Base-by-base conservation (phyloP, 2,797 vertebrate genomes). In the Neosilurus hyrtlii region DNA sequence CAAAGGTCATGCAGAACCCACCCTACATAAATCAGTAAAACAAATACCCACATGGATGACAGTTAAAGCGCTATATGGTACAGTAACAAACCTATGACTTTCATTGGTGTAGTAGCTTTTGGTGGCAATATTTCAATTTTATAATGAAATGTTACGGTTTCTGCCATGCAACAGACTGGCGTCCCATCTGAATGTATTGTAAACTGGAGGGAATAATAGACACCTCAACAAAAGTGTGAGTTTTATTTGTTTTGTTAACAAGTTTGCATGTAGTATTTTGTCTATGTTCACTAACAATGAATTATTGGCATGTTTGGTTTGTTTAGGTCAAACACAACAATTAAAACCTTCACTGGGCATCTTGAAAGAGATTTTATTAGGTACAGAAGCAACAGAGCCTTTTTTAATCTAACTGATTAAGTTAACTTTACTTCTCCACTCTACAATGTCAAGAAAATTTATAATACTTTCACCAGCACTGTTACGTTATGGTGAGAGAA, bases 11-110 rank as follows among this genome's bases (percentile, higher is more conserved):
- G 24, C 51, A 16, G 35, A 72, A 72, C 63, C 79, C 87, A 82
- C 79, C 85, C 70, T 77, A 14, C n/a, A 75, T 83, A 80, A 83
- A 86, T 83, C 81, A 83, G 83, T 56, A 61, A 73, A 72, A 78
- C 79, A 82, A 71, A 80, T 43, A 26, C 79, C 24, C 66, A 80
- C 35, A 59, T 52, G 35, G 22, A 43, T 20, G 22, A 80, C 63
- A 20, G 20, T 37, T 24, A 57, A 49, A 52, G 9, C 4, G 4
- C 35, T 9, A 49, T 5, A 43, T 2, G n/a, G 22, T 43, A 75
- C 18, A 35, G 26, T n/a, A 75, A 2, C 18, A 61, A 59, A 76
- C 11, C 30, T 1, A 37, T 62, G 26, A 73, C 30, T 16, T 20
- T 37, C 30, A 61, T 4, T 61, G 18, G 20, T 4, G 3, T 37